A percentile compares a stretch with the other conserved stretches of the same genome.
Evolutionary conservation across 2,888 invertebrate genomes (phyloP).

Genomic region (Mechanitis mazaeus): DNA sequence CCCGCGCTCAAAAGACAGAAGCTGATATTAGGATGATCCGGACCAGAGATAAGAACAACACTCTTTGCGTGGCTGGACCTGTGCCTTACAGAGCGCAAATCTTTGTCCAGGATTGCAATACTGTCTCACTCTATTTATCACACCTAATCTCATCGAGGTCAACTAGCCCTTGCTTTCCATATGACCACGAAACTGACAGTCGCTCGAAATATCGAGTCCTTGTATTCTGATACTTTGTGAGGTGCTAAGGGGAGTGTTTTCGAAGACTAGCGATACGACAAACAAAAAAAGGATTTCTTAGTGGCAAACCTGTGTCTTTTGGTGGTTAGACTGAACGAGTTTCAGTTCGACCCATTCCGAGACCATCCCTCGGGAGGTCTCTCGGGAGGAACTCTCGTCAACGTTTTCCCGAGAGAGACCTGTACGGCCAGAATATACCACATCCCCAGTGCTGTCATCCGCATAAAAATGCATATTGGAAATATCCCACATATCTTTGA

Average conservation of each 20-base stretch:
- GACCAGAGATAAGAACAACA: neutral
- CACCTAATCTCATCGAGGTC: neutral
- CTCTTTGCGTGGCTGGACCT: neutral
- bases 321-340: no score
- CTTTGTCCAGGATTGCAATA: neutral
- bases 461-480: no score
- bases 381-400: no score
- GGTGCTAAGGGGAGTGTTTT: neutral
- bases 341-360: no score
- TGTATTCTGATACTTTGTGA: neutral
- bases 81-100: neutral
- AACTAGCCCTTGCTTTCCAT: neutral
- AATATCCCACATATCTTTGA: no score
- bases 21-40: no score
- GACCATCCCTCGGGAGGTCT: no score
- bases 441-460: no score
- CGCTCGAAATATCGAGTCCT: neutral
- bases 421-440: no score
- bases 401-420: no score
- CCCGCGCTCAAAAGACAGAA: no score
- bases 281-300: neutral
- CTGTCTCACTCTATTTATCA: constrained; percentile 1
- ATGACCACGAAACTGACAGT: constrained; percentile 1
- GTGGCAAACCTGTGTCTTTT: neutral
- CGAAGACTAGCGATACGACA: neutral